Evolutionary conservation across 2,797 vertebrate genomes (phyloP).

Genomic region (Setipinna tenuifilis): DNA sequence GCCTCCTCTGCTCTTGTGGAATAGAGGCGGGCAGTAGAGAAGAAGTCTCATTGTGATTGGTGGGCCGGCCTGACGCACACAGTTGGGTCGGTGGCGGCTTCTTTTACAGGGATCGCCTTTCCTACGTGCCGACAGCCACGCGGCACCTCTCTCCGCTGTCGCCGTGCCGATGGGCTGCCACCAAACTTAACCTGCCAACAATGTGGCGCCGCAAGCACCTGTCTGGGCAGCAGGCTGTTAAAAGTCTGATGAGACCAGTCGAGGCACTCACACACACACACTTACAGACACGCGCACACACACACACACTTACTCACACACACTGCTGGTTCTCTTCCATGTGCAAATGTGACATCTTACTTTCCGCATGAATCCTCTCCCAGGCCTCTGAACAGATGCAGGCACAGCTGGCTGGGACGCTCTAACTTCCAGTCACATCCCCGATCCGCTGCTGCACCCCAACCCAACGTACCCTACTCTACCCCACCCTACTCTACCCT

Average conservation of each 20-base stretch:
- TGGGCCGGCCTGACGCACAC: conserved; percentile 44
- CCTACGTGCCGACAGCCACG: conserved; percentile 49
- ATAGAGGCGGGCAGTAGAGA: conserved; percentile 17
- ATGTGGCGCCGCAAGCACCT: neutral
- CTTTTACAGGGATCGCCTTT: conserved; percentile 62
- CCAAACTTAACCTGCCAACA: conserved; percentile 22
- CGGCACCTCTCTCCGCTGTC: conserved; percentile 48
- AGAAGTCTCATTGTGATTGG: conserved; percentile 39
- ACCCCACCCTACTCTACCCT: too few relatives aligned
- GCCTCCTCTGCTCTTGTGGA: too few relatives aligned
- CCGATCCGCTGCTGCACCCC: neutral
- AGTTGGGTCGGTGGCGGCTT: conserved; percentile 56
- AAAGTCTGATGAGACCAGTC: neutral
- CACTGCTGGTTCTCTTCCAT: neutral
- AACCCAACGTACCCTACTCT: too few relatives aligned
- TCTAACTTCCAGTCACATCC: neutral
- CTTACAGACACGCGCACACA: too few relatives aligned
- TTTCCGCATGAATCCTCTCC: neutral
- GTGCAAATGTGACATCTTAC: conserved; percentile 9
- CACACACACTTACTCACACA: too few relatives aligned
- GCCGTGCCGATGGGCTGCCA: conserved; percentile 57
- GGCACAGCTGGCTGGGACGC: neutral
- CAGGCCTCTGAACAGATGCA: neutral
- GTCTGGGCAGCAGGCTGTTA: neutral
- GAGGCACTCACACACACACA: too few relatives aligned